Base-by-base conservation (phyloP, 2,113 vertebrate species). In the Albula glossodonta region DNA sequence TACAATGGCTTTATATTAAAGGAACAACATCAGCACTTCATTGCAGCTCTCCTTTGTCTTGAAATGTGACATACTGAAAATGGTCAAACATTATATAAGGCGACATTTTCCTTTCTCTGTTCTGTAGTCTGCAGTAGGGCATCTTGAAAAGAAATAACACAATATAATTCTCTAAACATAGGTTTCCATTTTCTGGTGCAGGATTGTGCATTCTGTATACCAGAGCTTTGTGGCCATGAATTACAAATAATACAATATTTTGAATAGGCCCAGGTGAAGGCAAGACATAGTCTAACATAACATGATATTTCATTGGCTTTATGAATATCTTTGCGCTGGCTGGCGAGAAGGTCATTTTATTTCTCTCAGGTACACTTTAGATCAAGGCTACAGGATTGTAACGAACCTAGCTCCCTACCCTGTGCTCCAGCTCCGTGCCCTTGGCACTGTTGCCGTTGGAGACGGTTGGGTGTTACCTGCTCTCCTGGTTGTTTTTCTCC, bases 401-500 rank as follows among this genome's bases (percentile, higher is more conserved):
- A 41, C 31, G 31, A 41, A 41, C 31, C 31, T 19, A 66, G 60
- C 60, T 66, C 17, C 60, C 60, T 66, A 15, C 8, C 60, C 60
- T 5, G 15, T 74, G 70, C n/a, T 74, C n/a, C 22, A 74, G 5
- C n/a, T n/a, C 31, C 10, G 22, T 74, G n/a, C 70, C 60, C 17
- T 66, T 66, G 60, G 60, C 56, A 60, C 56, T 70, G 63, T 70
- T 70, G 63, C 63, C 63, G n/a, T 17, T 7, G 19, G 70, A 31
- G 70, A 25, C 31, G 70, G 70, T 10, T 74, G 70, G 19, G 70
- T 74, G 70, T 5, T 93, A 95, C 95, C 93, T 94, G 91, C 89
- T 93, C 85, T 70, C 93, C 48, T 89, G 87, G 17, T 88, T 88
- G 78, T 84, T 89, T 90, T 96, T 96, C 88, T 95, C 93, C 48